Conservation (phyloP, 2,797 vertebrate species). For the Tenualosa thibaudeaui region DNA sequence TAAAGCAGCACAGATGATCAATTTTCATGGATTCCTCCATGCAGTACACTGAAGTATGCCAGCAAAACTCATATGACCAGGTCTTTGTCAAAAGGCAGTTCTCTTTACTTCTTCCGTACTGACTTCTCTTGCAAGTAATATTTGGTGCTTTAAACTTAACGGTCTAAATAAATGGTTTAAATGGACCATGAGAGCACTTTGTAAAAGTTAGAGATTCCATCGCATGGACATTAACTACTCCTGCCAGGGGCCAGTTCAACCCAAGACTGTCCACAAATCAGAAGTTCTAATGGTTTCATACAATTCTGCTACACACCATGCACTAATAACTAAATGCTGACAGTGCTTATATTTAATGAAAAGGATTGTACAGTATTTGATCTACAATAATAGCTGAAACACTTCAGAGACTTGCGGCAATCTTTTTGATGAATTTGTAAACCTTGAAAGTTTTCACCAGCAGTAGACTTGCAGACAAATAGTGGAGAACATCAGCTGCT, state of each 20-base stretch:
- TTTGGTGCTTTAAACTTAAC: neutral
- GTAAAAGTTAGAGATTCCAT: neutral
- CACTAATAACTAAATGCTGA: neutral
- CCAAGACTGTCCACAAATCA: neutral
- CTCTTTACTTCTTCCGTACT: neutral
- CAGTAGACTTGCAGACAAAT: neutral
- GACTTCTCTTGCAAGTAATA: neutral
- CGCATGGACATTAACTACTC: neutral
- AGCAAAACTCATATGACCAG: neutral
- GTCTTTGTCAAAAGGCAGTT: neutral
- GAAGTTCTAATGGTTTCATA: neutral
- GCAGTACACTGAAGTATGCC: neutral
- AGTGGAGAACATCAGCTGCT: neutral
- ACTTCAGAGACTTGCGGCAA: neutral
- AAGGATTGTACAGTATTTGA: neutral
- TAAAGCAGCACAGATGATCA: conserved; percentile 16
- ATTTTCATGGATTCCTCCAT: neutral
- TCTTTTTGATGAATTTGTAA: neutral
- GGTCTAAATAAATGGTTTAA: neutral
- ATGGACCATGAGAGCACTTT: neutral
- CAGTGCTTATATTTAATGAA: neutral
- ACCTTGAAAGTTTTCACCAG: neutral
- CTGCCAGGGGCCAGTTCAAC: neutral
- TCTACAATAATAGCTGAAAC: neutral
- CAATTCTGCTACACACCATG: neutral